Conservation (phyloP, 2,797 vertebrate genomes). For the Sarcophilus harrisii region DNA sequence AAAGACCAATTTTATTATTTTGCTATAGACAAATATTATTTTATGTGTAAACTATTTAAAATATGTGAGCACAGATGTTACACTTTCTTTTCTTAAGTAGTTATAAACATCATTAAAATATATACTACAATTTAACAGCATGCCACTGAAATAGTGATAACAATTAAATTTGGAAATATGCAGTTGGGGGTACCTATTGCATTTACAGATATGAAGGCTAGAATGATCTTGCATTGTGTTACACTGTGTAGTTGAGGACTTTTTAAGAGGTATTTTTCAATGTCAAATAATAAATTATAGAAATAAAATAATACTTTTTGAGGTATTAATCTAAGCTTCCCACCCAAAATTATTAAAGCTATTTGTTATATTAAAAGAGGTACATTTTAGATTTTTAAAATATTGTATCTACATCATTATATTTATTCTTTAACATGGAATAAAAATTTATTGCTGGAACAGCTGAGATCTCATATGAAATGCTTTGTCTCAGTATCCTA, state of each 20-base stretch:
- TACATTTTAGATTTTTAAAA: neutral
- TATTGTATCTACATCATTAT: neutral
- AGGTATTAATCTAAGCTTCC: neutral
- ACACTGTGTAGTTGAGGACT: neutral
- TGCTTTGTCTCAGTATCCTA: constrained; percentile 31
- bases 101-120: neutral
- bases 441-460: constrained; percentile 37
- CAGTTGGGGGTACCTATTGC: neutral
- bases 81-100: constrained; percentile 28
- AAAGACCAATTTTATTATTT: constrained; percentile 55
- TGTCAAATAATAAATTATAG: neutral
- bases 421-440: constrained; percentile 28
- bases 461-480: constrained; percentile 19
- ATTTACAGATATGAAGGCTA: constrained; percentile 18
- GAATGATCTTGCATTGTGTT: constrained; percentile 18
- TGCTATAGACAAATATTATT: neutral
- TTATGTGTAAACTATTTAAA: neutral
- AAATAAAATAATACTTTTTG: neutral
- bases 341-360: neutral
- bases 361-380: neutral
- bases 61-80: constrained; percentile 19
- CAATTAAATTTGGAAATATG: constrained; percentile 35
- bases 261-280: neutral
- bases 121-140: constrained; percentile 35
- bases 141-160: neutral